Percentiles rank a stretch among this genome's conserved stretches.
Evolutionary conservation across 1,140 invertebrate species (phyloP).

Genomic region (Plectrocnemia conspersa): DNA sequence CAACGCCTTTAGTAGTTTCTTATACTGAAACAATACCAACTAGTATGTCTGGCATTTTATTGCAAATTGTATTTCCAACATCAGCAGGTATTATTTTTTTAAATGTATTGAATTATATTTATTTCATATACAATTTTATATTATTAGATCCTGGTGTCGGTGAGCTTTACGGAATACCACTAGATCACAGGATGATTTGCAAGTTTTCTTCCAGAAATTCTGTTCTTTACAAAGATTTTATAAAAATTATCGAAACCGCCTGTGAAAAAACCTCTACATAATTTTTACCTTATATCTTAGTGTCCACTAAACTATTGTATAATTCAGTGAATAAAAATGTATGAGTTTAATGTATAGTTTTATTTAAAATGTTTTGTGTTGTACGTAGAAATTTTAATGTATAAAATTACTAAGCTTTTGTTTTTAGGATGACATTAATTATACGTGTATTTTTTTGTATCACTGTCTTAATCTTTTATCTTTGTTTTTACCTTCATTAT

Average conservation of each 20-base stretch:
- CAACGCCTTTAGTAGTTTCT: neutral
- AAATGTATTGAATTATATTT: neutral
- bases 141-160: conserved; percentile 62
- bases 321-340: neutral
- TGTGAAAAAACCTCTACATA: neutral
- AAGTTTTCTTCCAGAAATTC: conserved; percentile 62
- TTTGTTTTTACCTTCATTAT: too few relatives aligned
- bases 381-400: neutral
- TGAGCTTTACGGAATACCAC: conserved; percentile 57
- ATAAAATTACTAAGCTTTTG: conserved; percentile 6
- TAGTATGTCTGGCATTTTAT: conserved; percentile 14
- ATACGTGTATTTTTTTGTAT: too few relatives aligned
- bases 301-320: neutral
- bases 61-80: conserved; percentile 20
- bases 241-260: conserved; percentile 49
- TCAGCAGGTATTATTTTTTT: conserved; percentile 11
- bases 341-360: neutral
- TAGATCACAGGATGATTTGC: conserved; percentile 69
- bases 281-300: too few relatives aligned
- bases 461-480: too few relatives aligned
- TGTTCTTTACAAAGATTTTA: conserved; percentile 60
- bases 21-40: conserved; percentile 21
- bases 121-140: conserved; percentile 6
- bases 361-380: neutral
- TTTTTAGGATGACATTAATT: too few relatives aligned